Percentiles rank a stretch among this genome's conserved stretches.
Evolutionary conservation across 2,797 vertebrate species (phyloP).

Genomic region (Prionace glauca): DNA sequence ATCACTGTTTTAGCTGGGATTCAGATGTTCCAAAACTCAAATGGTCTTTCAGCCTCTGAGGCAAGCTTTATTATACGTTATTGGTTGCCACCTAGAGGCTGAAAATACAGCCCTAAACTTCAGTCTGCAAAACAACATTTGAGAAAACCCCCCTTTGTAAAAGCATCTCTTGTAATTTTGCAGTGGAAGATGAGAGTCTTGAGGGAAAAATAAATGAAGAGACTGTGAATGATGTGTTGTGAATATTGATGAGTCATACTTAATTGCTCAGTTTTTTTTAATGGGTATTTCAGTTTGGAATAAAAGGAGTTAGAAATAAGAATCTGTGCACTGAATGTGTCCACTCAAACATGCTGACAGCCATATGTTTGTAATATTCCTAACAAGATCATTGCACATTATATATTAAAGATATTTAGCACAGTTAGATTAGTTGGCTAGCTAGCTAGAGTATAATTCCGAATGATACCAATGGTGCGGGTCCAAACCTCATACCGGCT

Average conservation of each 20-base stretch:
- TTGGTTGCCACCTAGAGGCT: too few species aligned
- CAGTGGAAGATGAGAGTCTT: background rate
- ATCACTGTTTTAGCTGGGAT: too few species aligned
- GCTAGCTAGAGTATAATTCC: too few species aligned
- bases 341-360: background rate
- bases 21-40: too few species aligned
- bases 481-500: too few species aligned
- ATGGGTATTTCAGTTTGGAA: background rate
- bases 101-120: background rate
- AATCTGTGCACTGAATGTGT: background rate
- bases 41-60: too few species aligned
- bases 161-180: background rate
- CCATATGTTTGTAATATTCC: background rate
- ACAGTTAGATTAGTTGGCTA: background rate
- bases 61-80: too few species aligned
- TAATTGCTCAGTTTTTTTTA: background rate
- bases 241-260: background rate
- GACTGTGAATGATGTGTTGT: background rate
- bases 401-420: background rate
- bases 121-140: background rate
- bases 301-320: background rate
- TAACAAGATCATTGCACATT: background rate
- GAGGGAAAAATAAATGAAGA: background rate
- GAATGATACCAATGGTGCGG: background rate
- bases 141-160: background rate